Evolutionary conservation across 2,797 vertebrate species (phyloP), one percentile per base, ranked within the genome.

Genomic region (Ara ararauna): DNA sequence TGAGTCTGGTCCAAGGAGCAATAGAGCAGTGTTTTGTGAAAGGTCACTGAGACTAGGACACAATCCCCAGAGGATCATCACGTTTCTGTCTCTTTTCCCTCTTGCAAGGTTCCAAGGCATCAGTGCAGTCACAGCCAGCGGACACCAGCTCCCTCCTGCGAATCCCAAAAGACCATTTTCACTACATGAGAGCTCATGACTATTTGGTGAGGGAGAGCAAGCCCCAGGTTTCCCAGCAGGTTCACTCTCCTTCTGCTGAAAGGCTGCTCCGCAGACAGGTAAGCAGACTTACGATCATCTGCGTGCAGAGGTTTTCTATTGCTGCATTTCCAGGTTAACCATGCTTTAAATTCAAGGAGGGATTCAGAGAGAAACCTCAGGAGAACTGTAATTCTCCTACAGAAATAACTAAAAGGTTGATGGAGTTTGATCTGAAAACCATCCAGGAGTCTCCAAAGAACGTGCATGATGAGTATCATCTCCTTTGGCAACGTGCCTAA

Each of bases 221-320:
- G 89, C 97, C 98, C 34, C 98, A 95, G 90, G 97, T 98, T 34
- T 98, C 98, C 20, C 98, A 98, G 16, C 98, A 99, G 7, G 95
- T 97, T 47, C 98, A 97, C 75, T 97, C 98, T 53, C 98, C 99
- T 96, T 97, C 98, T 78, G 96, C 99, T 85, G 98, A 98, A 94
- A 98, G 99, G 95, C 98, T 99, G 32, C 98, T 99, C 73, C 98
- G 98, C 95, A 98, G 99, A 97, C 99, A 99, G 99, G 99, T 99
- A 95, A 98, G 97, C 78, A 72, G 44, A 26, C 5, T 27, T 45
- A 30, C 1, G 3, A 8, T 11, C 76, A 11, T 8, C 48, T 71
- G 60, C 65, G 30, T 44, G 26, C 79, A 21, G 20, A 51, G 48
- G 47, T 65, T 88, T 89, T 44, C 18, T 27, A 13, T 8, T 13